Base-by-base conservation (phyloP, 1,140 invertebrate species). In the Archivesica marissinica region DNA sequence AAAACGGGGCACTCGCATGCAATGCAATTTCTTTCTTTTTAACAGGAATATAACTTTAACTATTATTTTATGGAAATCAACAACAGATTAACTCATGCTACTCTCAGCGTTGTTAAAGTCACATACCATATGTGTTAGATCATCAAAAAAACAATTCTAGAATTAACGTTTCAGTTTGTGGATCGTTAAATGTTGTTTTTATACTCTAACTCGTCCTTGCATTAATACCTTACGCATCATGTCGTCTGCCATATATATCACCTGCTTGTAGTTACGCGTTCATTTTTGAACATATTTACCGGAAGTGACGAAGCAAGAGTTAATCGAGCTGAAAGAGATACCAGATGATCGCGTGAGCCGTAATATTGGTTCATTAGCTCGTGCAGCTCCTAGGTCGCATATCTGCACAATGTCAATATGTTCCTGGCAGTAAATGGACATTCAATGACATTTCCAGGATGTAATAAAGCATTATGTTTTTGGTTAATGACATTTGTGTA, bases 401-500 rank as follows among this genome's bases (percentile, higher is more conserved):
- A 33, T 64, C 59, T 64, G 59, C 30, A 4, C 30, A 7, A 35
- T 64, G 28, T 3, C 59, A 64, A 35, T n/a, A 25, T 25, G n/a
- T 28, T 59, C 23, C 23, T 30, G 56, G 17, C 56, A 59, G 59
- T 17, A 64, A 64, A 20, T 33, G 59, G 59, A 64, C 59, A 35
- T 2, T 35, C 3, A 20, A 64, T 64, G 59, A 17, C 59, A 64
- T 64, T 35, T 0, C 15, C 13, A 20, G 15, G 7, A 35, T 64
- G 30, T 64, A 64, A 64, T 64, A 64, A 35, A 64, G 33, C 59
- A 64, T 35, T 30, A 28, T 35, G 54, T 64, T 64, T 59, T 64
- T 64, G 33, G 59, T 64, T 64, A 2, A 35, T 64, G 59, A 64
- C 59, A 64, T 64, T 64, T 64, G 59, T 64, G 59, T 64, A 64